These are phyloP conservation scores for Lophura nycthemera DNA, from an alignment of 2,113 vertebrate species.

Conservation along the genomic window DNA sequence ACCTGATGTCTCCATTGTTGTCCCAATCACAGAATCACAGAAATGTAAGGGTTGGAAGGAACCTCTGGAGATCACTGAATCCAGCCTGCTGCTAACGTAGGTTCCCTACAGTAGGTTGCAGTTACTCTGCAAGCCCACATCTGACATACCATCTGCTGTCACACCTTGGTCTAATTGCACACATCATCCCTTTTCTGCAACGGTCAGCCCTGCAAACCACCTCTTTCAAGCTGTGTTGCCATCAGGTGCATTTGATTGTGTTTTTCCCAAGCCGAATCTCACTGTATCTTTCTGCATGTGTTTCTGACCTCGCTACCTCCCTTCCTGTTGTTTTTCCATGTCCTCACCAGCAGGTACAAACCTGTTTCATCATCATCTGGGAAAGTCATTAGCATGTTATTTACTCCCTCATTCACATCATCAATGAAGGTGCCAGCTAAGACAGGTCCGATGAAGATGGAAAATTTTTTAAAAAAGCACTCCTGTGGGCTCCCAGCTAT, in stretches of 20 bases:
- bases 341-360: not conserved
- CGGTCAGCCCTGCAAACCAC: not conserved
- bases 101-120: no score
- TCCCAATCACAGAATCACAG: not conserved
- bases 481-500: not conserved
- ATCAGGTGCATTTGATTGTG: not conserved
- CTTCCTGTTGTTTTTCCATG: not conserved
- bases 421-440: slow-evolving; percentile 6
- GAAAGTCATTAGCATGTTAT: slow-evolving; percentile 18
- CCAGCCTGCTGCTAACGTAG: no score
- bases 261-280: slow-evolving; percentile 13
- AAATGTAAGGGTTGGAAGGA: no score
- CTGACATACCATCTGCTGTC: not conserved
- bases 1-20: not conserved
- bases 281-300: not conserved
- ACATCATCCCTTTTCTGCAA: accelerated
- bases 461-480: not conserved
- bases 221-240: not conserved
- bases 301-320: not conserved
- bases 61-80: no score
- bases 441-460: not conserved
- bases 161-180: accelerated
- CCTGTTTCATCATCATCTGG: not conserved
- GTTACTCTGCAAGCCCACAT: not conserved
- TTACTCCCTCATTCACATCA: slow-evolving; percentile 26